Conservation (phyloP, 2,888 invertebrate genomes). For the Orthosia cruda region DNA sequence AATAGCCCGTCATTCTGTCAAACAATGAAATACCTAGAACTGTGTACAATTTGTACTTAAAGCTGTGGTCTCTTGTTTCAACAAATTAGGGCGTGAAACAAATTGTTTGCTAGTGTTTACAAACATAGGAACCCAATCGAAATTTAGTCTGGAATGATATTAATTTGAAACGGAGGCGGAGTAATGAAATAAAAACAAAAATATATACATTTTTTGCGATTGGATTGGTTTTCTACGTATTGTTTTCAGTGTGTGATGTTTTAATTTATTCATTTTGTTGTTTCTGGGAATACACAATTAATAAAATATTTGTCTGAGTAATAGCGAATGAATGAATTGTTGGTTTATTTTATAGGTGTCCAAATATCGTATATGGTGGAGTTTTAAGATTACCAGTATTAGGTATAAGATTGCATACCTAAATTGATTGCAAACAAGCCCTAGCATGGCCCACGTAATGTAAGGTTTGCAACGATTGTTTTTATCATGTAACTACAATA, state of each 20-base stretch:
- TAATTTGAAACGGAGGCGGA: neutral
- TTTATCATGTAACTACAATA: too few species aligned
- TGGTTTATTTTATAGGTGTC: neutral
- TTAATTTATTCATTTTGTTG: neutral
- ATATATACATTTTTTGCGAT: conserved; percentile 10
- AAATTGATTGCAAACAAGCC: too few species aligned
- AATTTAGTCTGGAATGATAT: conserved; percentile 7
- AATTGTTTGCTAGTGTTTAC: conserved; percentile 6
- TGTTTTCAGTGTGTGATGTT: conserved; percentile 18
- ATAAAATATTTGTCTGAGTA: neutral
- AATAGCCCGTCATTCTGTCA: neutral
- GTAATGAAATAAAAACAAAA: conserved; percentile 30
- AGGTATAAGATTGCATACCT: neutral
- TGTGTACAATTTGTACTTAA: neutral
- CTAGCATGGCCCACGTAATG: too few species aligned
- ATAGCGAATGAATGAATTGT: neutral
- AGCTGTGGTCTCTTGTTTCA: neutral
- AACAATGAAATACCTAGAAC: neutral
- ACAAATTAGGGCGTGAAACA: neutral
- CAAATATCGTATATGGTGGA: neutral
- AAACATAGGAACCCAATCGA: neutral
- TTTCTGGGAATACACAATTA: neutral
- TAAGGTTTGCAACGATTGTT: too few species aligned
- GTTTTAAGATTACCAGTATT: neutral
- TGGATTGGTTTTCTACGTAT: conserved; percentile 18